Evolutionary conservation across 2,888 invertebrate species (phyloP).

Genomic region (Phengaris alcon): DNA sequence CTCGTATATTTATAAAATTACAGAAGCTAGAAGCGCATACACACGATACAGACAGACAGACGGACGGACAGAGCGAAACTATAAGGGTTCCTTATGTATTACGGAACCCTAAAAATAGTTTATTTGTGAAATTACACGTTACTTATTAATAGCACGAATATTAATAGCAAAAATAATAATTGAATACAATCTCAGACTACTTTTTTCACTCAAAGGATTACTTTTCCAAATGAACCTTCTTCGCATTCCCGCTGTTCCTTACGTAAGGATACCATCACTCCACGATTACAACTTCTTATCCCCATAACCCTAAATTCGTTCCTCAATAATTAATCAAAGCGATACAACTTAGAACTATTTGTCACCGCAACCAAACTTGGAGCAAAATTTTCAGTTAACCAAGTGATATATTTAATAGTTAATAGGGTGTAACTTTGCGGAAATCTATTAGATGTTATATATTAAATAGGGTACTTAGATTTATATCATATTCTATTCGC

Average conservation of each 20-base stretch:
- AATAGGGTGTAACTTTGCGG: not conserved
- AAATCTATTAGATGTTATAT: constrained; percentile 6
- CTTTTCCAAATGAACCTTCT: not conserved
- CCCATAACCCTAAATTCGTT: constrained; percentile 16
- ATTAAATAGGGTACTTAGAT: too few species aligned
- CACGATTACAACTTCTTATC: constrained; percentile 21
- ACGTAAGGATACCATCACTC: not conserved
- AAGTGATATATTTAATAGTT: constrained; percentile 22
- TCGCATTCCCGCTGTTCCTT: not conserved
- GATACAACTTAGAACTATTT: constrained; percentile 23
- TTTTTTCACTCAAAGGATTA: not conserved
- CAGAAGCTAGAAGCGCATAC: too few species aligned
- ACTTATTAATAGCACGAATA: too few species aligned
- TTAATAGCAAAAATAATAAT: too few species aligned
- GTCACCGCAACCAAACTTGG: constrained; percentile 23
- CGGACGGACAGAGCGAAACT: too few species aligned
- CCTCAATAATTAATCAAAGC: constrained; percentile 25
- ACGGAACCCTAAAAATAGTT: too few species aligned
- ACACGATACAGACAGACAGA: too few species aligned
- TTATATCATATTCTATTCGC: too few species aligned
- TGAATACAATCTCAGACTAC: too few species aligned
- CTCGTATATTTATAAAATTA: too few species aligned
- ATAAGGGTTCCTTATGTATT: too few species aligned
- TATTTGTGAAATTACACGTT: too few species aligned
- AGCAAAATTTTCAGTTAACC: constrained; percentile 20